Evolutionary conservation across 2,113 vertebrate genomes (phyloP).

Genomic region (Xyliphius kryptos): DNA sequence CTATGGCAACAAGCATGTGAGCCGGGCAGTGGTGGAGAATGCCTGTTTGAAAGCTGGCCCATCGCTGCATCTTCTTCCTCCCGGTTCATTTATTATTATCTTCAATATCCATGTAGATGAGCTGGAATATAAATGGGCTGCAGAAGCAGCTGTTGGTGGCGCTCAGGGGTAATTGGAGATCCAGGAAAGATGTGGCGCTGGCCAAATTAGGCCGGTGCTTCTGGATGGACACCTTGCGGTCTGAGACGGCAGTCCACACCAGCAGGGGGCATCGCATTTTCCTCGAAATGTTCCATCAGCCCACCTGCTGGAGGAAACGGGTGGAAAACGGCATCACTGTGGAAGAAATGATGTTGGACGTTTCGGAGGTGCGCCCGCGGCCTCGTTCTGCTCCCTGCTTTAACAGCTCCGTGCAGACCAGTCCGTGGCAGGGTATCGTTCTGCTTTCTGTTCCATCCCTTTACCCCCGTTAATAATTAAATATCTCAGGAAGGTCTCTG

Average conservation of each 20-base stretch:
- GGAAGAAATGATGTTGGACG: conserved; percentile 51
- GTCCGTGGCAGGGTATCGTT: too few species aligned
- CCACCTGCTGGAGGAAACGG: conserved; percentile 47
- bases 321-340: conserved; percentile 58
- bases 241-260: conserved; percentile 57
- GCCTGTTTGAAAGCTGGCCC: conserved; percentile 46
- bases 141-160: conserved; percentile 36
- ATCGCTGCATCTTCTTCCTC: conserved; percentile 25
- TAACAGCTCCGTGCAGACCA: too few species aligned
- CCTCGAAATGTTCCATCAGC: conserved; percentile 68
- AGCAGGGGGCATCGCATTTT: conserved; percentile 58
- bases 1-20: conserved; percentile 56
- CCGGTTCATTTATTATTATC: conserved; percentile 54
- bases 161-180: conserved; percentile 59
- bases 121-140: conserved; percentile 47
- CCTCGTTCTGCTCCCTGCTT: too few species aligned
- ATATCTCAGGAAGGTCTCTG: too few species aligned
- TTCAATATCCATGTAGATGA: conserved; percentile 63
- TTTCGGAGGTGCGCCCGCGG: too few species aligned
- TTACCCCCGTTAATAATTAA: too few species aligned
- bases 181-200: conserved; percentile 58
- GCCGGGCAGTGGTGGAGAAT: conserved; percentile 31
- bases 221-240: conserved; percentile 57
- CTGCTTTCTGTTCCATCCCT: too few species aligned
- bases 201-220: conserved; percentile 63